Conservation (phyloP, 2,113 vertebrate species). For the Podarcis cretensis region DNA sequence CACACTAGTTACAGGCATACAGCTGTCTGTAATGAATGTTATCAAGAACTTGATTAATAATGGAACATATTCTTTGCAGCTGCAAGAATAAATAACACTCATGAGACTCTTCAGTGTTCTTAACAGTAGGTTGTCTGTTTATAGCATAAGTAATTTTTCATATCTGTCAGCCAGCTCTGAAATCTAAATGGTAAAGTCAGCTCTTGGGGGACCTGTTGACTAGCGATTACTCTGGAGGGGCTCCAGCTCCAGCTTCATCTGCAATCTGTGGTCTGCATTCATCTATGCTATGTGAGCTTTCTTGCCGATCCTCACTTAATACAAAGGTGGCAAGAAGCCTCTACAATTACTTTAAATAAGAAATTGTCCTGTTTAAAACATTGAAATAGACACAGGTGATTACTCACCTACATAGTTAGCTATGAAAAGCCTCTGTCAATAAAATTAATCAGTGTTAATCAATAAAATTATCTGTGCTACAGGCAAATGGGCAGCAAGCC, state of each 20-base stretch:
- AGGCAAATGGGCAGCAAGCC: not conserved
- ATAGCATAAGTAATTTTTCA: slow-evolving; percentile 32
- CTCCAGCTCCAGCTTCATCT: slow-evolving; percentile 9
- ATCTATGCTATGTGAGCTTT: not conserved
- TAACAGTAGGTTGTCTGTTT: not conserved
- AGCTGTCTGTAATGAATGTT: not conserved
- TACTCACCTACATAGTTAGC: not conserved
- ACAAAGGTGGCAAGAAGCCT: not conserved
- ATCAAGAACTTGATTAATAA: slow-evolving; percentile 18
- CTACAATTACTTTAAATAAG: slow-evolving; percentile 1
- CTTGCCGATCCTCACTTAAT: not conserved
- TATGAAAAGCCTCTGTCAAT: not conserved
- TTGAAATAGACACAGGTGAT: not conserved
- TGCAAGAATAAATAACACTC: not conserved
- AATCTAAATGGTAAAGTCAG: slow-evolving; percentile 1
- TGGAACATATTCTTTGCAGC: not conserved
- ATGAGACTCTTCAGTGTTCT: accelerated
- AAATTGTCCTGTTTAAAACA: not conserved
- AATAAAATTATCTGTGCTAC: not conserved
- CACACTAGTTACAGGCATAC: not conserved
- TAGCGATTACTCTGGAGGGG: accelerated
- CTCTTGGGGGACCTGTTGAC: not conserved
- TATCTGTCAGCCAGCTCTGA: not conserved
- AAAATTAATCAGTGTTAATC: not conserved
- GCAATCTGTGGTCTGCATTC: not conserved